Conservation (phyloP, 1,140 invertebrate genomes). For the Cataglyphis hispanica region DNA sequence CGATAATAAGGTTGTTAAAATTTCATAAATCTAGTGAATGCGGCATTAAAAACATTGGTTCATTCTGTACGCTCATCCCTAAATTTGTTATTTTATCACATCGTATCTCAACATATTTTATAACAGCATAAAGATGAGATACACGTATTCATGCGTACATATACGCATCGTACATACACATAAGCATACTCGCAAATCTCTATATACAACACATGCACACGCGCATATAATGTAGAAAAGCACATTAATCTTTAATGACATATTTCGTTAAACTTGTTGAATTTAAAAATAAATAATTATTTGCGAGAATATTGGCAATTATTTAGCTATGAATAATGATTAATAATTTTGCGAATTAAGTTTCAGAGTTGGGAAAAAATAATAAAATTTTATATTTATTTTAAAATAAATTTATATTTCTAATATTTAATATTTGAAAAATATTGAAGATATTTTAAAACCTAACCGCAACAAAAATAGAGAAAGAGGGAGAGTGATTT, state of each 20-base stretch:
- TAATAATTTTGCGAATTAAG: too few species aligned
- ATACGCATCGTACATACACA: not conserved
- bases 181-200: not conserved
- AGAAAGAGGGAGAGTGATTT: not conserved
- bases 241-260: conserved; percentile 1
- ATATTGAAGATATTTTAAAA: not conserved
- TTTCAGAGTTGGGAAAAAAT: too few species aligned
- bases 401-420: too few species aligned
- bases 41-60: conserved; percentile 5
- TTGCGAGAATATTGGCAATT: not conserved
- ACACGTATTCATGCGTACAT: not conserved
- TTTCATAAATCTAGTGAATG: not conserved
- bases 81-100: conserved; percentile 40
- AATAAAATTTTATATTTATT: too few species aligned
- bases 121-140: conserved; percentile 12
- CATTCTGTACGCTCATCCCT: not conserved
- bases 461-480: not conserved
- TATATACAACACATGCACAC: not conserved
- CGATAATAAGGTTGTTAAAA: not conserved
- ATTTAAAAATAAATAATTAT: not conserved
- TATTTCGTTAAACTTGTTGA: not conserved
- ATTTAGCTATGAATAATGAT: not conserved
- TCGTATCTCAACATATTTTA: not conserved
- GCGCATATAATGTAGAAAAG: not conserved
- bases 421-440: not conserved